These are phyloP conservation scores for Melinaea marsaeus DNA, from an alignment of 2,888 invertebrate genomes.

Conservation along the genomic window DNA sequence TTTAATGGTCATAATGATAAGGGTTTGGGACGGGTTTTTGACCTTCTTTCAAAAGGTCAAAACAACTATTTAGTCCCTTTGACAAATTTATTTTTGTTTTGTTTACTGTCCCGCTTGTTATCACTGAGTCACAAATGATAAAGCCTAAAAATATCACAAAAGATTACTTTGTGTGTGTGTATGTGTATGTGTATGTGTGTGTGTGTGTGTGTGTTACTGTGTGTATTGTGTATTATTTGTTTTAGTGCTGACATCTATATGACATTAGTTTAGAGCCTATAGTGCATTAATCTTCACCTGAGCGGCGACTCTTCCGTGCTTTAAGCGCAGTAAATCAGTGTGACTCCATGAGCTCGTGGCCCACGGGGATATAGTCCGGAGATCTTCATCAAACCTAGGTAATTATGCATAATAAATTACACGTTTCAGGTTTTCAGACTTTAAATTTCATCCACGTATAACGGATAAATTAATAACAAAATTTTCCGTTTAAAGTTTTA, in stretches of 20 bases:
- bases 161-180: too few species aligned
- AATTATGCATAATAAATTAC: background rate
- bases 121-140: background rate
- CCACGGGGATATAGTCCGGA: slow-evolving; percentile 85
- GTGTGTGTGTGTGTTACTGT: too few species aligned
- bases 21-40: slow-evolving; percentile 4
- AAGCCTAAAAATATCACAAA: too few species aligned
- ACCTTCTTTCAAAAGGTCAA: background rate
- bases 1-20: background rate
- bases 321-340: slow-evolving; percentile 85
- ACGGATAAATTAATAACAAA: slow-evolving; percentile 6
- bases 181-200: too few species aligned
- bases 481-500: slow-evolving; percentile 7
- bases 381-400: slow-evolving; percentile 80
- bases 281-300: slow-evolving; percentile 71
- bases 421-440: background rate
- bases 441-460: background rate
- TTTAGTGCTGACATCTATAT: too few species aligned
- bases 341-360: slow-evolving; percentile 87
- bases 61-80: slow-evolving; percentile 5
- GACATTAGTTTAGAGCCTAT: background rate
- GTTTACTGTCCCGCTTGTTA: background rate
- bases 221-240: too few species aligned
- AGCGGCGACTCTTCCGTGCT: slow-evolving; percentile 86
- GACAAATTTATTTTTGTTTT: background rate